phyloP scores from a whole-genome alignment of 2,113 vertebrate genomes.

The Anhinga rufa region DNA sequence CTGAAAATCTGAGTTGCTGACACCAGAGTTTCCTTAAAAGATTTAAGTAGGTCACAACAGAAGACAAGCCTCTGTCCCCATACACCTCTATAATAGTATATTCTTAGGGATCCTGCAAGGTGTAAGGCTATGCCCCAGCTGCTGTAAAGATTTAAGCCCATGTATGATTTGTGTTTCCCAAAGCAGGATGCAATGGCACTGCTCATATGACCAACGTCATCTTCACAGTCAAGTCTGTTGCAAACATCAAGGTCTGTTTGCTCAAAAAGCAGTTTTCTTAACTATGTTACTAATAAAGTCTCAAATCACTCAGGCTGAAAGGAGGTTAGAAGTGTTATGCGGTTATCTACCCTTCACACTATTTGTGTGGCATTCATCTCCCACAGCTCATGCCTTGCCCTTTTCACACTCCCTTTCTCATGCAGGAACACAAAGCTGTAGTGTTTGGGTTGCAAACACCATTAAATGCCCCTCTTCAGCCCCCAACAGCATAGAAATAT shows the following conservation, averaged over 20 bases:
- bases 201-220: not conserved
- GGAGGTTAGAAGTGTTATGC: slow-evolving; percentile 10
- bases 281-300: not conserved
- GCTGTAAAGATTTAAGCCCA: not conserved
- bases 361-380: slow-evolving; percentile 41
- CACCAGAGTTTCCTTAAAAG: not conserved
- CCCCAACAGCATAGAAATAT: slow-evolving; percentile 58
- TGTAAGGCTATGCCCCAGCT: not conserved
- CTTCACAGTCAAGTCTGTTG: slow-evolving; percentile 1
- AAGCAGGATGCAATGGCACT: not conserved
- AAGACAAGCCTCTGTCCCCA: not conserved
- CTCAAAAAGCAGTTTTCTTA: slow-evolving; percentile 20
- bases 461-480: slow-evolving; percentile 46
- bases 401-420: slow-evolving; percentile 48
- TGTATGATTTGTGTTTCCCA: not conserved
- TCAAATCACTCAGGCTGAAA: not conserved
- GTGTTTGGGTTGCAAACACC: slow-evolving; percentile 58
- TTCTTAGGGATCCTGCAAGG: not conserved
- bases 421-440: slow-evolving; percentile 44
- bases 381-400: slow-evolving; percentile 5
- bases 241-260: slow-evolving; percentile 1
- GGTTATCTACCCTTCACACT: slow-evolving; percentile 36
- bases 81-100: rapidly evolving
- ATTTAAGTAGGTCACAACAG: not conserved
- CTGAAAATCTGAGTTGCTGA: not conserved